phyloP scores from a whole-genome alignment of 92 coral and sea anemone species.

The Pocillopora meandrina region DNA sequence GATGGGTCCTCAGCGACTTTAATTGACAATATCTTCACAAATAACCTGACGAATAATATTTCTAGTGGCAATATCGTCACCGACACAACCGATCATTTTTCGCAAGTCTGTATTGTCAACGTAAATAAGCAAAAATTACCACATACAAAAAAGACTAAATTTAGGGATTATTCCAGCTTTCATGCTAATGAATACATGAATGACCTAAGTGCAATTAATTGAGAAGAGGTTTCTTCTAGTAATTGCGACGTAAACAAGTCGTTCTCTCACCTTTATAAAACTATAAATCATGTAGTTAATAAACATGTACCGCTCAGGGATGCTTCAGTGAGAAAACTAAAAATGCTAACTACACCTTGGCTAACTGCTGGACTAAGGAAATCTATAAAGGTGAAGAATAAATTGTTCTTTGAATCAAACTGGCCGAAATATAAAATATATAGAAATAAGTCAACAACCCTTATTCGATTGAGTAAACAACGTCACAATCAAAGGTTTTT shows the following conservation, averaged over 20 bases:
- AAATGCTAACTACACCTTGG: constrained; percentile 30
- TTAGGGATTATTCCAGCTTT: constrained; percentile 34
- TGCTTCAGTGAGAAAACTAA: constrained; percentile 39
- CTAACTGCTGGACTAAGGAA: not conserved
- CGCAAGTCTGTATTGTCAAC: too few relatives aligned
- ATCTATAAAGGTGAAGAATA: not conserved
- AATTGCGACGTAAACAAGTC: constrained; percentile 20
- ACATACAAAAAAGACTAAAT: constrained; percentile 18
- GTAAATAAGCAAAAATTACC: too few relatives aligned
- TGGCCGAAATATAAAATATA: not conserved
- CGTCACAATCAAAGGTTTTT: constrained; percentile 37
- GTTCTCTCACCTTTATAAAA: constrained; percentile 31
- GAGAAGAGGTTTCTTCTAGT: not conserved
- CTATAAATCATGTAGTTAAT: constrained; percentile 29
- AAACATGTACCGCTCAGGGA: constrained; percentile 49
- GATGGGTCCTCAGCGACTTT: too few relatives aligned
- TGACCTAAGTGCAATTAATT: constrained; percentile 22
- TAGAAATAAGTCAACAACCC: not conserved
- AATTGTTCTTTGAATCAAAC: not conserved
- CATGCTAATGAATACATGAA: constrained; percentile 1
- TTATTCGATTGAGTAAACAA: not conserved
- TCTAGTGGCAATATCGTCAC: too few relatives aligned
- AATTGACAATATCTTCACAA: too few relatives aligned
- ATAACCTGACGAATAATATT: too few relatives aligned
- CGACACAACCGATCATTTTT: too few relatives aligned